Evolutionary conservation across 2,113 vertebrate species (phyloP).

Genomic region (Gavialis gangeticus): DNA sequence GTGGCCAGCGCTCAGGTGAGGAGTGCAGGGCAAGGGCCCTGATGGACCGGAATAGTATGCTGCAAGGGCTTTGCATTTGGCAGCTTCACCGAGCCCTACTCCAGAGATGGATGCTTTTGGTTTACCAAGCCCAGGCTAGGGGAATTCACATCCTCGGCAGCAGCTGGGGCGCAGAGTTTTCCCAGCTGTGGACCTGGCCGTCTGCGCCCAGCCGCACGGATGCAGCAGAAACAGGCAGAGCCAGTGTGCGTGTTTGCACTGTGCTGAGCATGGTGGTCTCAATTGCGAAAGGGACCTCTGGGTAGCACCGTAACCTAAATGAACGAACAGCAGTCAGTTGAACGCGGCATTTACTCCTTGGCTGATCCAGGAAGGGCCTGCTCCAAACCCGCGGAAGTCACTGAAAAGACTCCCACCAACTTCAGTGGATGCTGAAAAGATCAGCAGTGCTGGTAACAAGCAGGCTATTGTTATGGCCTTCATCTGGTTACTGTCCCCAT

Average conservation of each 20-base stretch:
- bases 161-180: background rate
- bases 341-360: background rate
- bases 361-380: background rate
- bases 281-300: too few species aligned
- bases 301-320: too few species aligned
- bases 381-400: background rate
- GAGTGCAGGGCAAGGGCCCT: background rate
- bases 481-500: background rate
- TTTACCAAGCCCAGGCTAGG: background rate
- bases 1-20: background rate
- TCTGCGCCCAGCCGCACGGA: background rate
- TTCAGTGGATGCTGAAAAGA: background rate
- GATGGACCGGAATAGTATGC: background rate
- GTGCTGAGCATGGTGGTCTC: too few species aligned
- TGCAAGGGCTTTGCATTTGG: background rate
- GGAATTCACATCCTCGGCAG: background rate
- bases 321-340: too few species aligned
- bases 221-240: background rate
- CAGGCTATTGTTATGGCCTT: conserved; percentile 8
- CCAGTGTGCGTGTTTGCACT: too few species aligned
- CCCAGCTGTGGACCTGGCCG: background rate
- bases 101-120: accelerated
- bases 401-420: background rate
- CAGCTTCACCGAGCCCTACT: background rate
- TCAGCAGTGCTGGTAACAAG: background rate